phyloP scores from a whole-genome alignment of 1,140 invertebrate genomes.

The Theocolax elegans region DNA sequence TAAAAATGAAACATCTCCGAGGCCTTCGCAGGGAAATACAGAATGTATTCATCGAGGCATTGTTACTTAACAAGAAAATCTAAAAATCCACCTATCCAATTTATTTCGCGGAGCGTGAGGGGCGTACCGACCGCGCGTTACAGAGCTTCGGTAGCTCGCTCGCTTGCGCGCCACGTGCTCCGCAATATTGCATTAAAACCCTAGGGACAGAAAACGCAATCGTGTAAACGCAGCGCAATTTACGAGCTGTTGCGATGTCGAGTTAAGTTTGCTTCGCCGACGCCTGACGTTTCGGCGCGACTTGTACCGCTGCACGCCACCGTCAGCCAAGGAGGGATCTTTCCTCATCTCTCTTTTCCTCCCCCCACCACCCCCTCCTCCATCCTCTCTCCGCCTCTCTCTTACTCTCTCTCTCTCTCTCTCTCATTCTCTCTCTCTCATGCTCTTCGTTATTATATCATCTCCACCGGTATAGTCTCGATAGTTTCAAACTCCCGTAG shows the following conservation, averaged over 20 bases:
- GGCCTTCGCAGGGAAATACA: not conserved
- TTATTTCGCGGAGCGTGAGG: constrained; percentile 14
- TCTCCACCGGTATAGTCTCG: not conserved
- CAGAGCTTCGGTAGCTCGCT: not conserved
- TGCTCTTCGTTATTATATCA: constrained; percentile 4
- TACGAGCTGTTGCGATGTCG: constrained; percentile 39
- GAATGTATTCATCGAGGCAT: not conserved
- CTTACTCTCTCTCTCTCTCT: not conserved
- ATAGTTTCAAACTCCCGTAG: not conserved
- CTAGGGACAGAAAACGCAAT: constrained; percentile 27
- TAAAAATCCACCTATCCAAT: constrained; percentile 34
- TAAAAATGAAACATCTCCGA: not conserved
- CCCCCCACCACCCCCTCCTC: no score
- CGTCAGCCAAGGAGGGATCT: constrained; percentile 1
- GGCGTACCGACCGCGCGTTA: not conserved
- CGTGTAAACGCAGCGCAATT: constrained; percentile 40
- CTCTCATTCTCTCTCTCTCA: not conserved
- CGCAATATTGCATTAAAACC: constrained; percentile 35
- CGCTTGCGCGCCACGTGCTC: not conserved
- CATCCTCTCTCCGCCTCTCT: not conserved
- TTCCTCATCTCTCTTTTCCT: not conserved
- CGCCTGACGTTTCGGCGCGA: constrained; percentile 6
- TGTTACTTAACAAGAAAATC: constrained; percentile 2
- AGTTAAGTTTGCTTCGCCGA: constrained; percentile 25
- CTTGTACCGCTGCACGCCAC: not conserved